Evolutionary conservation across 2,113 vertebrate genomes (phyloP), one percentile per base, ranked within the genome.

Genomic region (Taurulus bubalis): DNA sequence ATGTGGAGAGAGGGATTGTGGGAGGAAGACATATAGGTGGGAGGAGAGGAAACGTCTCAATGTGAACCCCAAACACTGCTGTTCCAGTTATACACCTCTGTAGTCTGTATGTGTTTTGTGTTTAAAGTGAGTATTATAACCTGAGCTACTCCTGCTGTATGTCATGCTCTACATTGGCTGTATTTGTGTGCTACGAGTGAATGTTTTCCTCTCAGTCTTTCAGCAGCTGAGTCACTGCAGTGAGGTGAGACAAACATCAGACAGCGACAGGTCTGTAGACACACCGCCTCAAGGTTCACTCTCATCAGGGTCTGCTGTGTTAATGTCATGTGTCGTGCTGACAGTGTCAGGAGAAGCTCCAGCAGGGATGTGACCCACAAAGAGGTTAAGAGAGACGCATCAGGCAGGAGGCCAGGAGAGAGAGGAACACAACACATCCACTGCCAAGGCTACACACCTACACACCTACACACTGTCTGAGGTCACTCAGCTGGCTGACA

Each of bases 311-410:
- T 77, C 20, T 71, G 66, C 45, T 62, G 78, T 85, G 75, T 69
- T 82, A 24, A 80, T 79, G 76, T 75, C 53, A 79, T 49, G 71
- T 73, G 73, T 84, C 86, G 24, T 30, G 71, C 67, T 73, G 84
- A 22, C 70, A 24, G 51, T 40, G 81, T 86, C 83, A 77, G 69
- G 34, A 72, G 69, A 72, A 15, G 62, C 71, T 81, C 67, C 56
- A 51, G 60, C 60, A 71, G 58, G 60, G 63, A 87, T 71, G 30
- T 86, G 87, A 86, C 85, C 60, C 58, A 80, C 64, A 71, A 36
- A 77, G 60, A 82, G 78, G 81, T 83, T 62, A 70, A 79, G 28
- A 78, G 68, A 77, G 56, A 56, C 68, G 34, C 68, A 38, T 65
- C 77, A 78, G 75, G 36, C 36, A 79, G 59, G 60, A 79, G 58